Percentiles rank a stretch among this genome's conserved stretches.
phyloP scores from a whole-genome alignment of 2,113 vertebrate species.

The Muscicapa adusta region DNA sequence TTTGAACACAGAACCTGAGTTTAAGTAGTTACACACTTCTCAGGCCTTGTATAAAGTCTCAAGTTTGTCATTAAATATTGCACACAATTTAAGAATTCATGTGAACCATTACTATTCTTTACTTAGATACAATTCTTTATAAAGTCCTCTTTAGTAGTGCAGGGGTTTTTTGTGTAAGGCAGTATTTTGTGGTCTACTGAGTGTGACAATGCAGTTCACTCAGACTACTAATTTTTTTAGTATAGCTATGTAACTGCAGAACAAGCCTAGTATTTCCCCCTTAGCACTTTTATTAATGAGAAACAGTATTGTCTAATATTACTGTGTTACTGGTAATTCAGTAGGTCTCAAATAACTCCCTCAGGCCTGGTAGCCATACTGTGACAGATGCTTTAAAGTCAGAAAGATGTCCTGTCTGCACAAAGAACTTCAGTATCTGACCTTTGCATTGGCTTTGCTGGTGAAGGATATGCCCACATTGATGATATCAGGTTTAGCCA shows the following conservation, averaged over 20 bases:
- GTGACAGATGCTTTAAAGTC: not conserved
- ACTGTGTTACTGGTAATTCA: slow-evolving; percentile 11
- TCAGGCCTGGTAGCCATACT: not conserved
- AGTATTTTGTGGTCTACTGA: not conserved
- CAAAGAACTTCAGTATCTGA: not conserved
- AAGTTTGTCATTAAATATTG: not conserved
- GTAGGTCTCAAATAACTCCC: not conserved
- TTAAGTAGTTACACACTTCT: not conserved
- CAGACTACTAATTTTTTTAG: not conserved
- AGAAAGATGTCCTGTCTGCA: not conserved
- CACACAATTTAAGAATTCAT: not conserved
- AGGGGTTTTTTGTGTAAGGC: not conserved
- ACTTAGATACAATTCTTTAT: not conserved
- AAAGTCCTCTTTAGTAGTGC: not conserved
- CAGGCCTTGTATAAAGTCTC: not conserved
- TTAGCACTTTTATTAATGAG: slow-evolving; percentile 30
- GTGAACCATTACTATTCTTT: not conserved
- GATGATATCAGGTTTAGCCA: not conserved
- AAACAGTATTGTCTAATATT: slow-evolving; percentile 32
- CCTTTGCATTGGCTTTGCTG: not conserved
- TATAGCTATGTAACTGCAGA: not conserved
- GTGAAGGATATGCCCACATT: not conserved
- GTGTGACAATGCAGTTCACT: not conserved
- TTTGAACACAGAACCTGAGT: not conserved
- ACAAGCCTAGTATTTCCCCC: not conserved